Evolutionary conservation across 2,113 vertebrate genomes (phyloP).

Genomic region (Eupsittula cactorum): DNA sequence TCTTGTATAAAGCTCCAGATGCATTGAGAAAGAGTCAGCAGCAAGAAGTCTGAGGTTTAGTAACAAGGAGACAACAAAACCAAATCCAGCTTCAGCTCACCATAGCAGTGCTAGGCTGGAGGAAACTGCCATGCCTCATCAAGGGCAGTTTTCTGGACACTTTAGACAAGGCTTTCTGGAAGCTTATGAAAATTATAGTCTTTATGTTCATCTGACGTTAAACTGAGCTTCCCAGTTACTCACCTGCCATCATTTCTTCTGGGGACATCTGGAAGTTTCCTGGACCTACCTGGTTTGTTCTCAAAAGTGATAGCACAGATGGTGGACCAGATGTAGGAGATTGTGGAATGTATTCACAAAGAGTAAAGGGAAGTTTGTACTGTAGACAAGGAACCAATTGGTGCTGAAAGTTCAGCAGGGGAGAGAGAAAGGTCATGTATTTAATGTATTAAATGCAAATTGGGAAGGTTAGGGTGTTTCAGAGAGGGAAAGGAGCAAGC

Average conservation of each 20-base stretch:
- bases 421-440: background rate
- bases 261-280: background rate
- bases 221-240: background rate
- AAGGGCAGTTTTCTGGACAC: background rate
- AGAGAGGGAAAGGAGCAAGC: background rate
- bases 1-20: background rate
- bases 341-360: background rate
- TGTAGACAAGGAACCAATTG: background rate
- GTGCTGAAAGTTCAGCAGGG: background rate
- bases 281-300: background rate
- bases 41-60: background rate
- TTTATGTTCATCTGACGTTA: background rate
- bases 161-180: background rate
- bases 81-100: background rate
- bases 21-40: background rate
- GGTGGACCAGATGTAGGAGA: background rate
- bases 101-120: background rate
- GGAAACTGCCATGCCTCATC: background rate
- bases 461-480: background rate
- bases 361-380: background rate
- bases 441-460: background rate
- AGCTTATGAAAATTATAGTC: background rate
- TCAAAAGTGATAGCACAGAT: background rate
- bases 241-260: background rate
- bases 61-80: background rate